Base-by-base conservation (phyloP, 2,113 vertebrate genomes). In the Cochlearius cochlearius region DNA sequence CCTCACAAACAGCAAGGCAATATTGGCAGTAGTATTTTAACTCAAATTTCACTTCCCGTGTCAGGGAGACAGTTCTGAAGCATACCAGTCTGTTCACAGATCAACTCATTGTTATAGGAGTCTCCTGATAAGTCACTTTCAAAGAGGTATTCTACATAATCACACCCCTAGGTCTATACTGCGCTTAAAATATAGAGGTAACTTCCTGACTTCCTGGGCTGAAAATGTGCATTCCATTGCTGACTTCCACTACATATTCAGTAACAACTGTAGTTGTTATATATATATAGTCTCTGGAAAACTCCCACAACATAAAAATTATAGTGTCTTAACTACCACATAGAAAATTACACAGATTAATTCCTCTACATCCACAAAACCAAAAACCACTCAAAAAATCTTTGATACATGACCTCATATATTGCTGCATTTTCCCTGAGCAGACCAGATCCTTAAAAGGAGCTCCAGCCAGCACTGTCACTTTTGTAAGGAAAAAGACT, bases 81-180 rank as follows among this genome's bases (percentile, higher is more conserved):
- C 26, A 63, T 14, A n/a, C 12, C 12, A 67, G 9, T 41, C 21
- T 22, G 59, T 59, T 49, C 22, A 75, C 3, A 1, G 45, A 71
- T 45, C 19, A 67, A 38, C 11, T 86, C 17, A 5, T 6, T 14
- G 17, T 12, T 30, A 75, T 0, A 62, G 8, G 9, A 1, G 1
- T 49, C 14, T 73, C 53, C 58, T 81, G 6, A 2, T 19, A 68
- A 55, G 2, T 23, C 29, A 58, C 43, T 67, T 85, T 11, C 73
- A n/a, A 80, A 77, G 25, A 86, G 4, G 7, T 18, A 34, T 43
- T 69, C 22, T 27, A 43, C 9, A 8, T 15, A 69, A 66, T 12
- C 47, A 15, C 22, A 85, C 8, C 15, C 21, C 25, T 62, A 39
- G 25, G 27, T 56, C 49, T 50, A 60, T 8, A 14, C 15, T 36